Conservation (phyloP, 2,797 vertebrate species). For the Syngnathus acus region DNA sequence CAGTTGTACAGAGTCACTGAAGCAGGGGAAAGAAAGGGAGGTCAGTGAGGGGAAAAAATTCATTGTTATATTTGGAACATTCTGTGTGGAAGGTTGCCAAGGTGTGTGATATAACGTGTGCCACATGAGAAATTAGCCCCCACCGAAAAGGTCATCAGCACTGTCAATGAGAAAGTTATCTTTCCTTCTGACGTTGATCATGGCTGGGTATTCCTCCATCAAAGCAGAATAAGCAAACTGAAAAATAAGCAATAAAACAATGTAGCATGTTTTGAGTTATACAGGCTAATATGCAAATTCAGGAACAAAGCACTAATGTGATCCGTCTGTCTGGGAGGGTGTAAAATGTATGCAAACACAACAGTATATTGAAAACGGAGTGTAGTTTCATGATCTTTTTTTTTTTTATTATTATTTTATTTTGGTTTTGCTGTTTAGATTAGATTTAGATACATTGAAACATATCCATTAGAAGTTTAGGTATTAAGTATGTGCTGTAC, state of each 20-base stretch:
- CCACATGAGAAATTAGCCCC: constrained; percentile 7
- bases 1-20: constrained; percentile 92
- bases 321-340: neutral
- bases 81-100: neutral
- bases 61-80: neutral
- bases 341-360: constrained; percentile 10
- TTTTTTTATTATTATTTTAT: no score
- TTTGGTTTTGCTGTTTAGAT: neutral
- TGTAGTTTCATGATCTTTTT: no score
- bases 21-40: neutral
- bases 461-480: neutral
- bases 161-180: constrained; percentile 83
- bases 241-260: constrained; percentile 28
- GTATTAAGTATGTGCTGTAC: neutral
- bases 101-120: neutral
- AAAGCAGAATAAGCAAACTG: constrained; percentile 80
- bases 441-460: neutral
- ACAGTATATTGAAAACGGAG: neutral
- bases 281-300: constrained; percentile 9
- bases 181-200: constrained; percentile 78
- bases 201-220: constrained; percentile 78
- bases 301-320: neutral
- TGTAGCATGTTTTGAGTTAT: neutral
- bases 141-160: constrained; percentile 80
- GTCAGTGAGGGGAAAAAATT: neutral